Evolutionary conservation across 2,113 vertebrate species (phyloP), one percentile per base, ranked within the genome.

Genomic region (Desmodus rotundus): DNA sequence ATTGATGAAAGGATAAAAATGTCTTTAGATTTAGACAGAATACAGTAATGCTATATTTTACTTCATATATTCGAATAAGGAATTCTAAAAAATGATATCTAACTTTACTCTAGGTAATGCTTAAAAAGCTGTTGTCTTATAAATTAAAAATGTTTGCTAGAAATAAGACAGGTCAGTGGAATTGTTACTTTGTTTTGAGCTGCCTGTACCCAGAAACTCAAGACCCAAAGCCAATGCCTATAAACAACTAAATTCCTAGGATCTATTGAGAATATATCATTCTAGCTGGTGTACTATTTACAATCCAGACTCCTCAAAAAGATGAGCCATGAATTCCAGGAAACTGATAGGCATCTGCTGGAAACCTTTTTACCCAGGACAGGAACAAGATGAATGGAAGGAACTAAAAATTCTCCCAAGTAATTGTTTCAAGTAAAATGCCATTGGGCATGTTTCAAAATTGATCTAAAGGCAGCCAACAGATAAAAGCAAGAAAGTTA

Each of bases 101-200:
- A 76, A 76, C 16, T 61, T 72, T 24, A 12, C 81, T 77, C 2
- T 91, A 43, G 6, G 8, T 38, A 16, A 61, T 36, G 38, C 38
- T 92, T 91, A 28, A 89, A 84, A 70, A 41, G 31, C 1, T 41
- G 1, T 72, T 89, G 13, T 17, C 41, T 95, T 89, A 38, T 26
- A 91, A 89, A 70, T 70, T 87, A 58, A 36, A 92, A 73, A 65
- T 87, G 5, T 77, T 76, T 68, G 19, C 63, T 61, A 67, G 24
- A 56, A 88, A 77, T 88, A 77, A 56, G 87, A 17, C 8, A 54
- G 43, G 17, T 58, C 47, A 36, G 0, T 80, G 63, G 63, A 38
- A 86, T 33, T 80, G 43, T 83, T 54, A n/a, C 11, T 95, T 84
- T 89, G 19, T 90, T 97, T 97, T 88, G 61, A 86, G 22, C n/a